Evolutionary conservation across 2,113 vertebrate genomes (phyloP), one percentile per base, ranked within the genome.

Genomic region (Malurus elegans): DNA sequence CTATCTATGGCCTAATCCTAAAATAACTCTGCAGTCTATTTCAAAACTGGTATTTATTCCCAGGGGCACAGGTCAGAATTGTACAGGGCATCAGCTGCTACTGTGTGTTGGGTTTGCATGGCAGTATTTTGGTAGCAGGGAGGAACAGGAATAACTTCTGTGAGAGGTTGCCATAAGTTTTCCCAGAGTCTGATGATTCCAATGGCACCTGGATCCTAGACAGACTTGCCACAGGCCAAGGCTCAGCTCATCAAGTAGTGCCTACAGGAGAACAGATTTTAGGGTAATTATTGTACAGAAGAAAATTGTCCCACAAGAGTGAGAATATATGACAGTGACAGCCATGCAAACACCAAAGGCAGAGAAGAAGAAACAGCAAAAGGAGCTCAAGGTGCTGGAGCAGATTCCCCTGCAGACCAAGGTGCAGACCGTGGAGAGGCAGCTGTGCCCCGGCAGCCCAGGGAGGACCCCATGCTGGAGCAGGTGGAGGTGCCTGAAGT

Each of bases 361-460:
- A 36, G 36, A 71, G 48, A 48, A 65, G 66, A 42, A 64, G 20
- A 29, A 64, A 50, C 3, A 31, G 34, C 7, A 79, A 17, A 20
- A 56, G 17, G 14, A 29, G 34, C 11, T 56, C 28, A 29, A 25
- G 26, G n/a, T 0, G 0, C 40, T 26, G 34, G 17, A 72, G 21
- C 17, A 50, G 19, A 32, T 44, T 79, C 26, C 21, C 14, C 6
- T 32, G 14, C 2, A 42, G 75, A 25, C 17, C 25, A 31, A 42
- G 31, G 25, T 32, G 34, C 42, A 64, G 66, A 8, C 31, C 48
- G 7, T 7, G 50, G 34, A 0, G 0, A 56, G 42, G 34, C 42
- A 57, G 50, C 25, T 42, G 50, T 31, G 23, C 7, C 48, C 23
- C 29, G 16, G 25, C 20, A 42, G 48, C 10, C 66, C 25, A 40